Base-by-base conservation (phyloP, 2,888 invertebrate species). In the Teleogryllus oceanicus region DNA sequence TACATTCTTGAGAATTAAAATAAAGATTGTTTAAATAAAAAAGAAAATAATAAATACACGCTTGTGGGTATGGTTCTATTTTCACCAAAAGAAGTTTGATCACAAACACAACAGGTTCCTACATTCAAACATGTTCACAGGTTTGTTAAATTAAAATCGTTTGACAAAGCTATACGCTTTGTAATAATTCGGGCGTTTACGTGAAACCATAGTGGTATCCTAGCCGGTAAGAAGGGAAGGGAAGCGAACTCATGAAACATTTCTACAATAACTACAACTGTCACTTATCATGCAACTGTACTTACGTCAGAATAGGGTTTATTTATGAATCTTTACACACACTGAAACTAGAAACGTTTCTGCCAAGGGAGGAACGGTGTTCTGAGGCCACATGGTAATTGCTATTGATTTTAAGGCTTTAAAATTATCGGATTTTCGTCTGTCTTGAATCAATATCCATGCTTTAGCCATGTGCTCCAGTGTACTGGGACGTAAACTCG, bases 351-450 rank as follows among this genome's bases (percentile, higher is more conserved):
- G 77, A 18, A 51, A 78, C 20, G 81, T 78, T 78, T 62, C 77
- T 79, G 62, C 80, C 51, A 37, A 24, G n/a, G 75, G 80, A 76
- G 79, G 80, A 80, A 37, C 79, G 80, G 49, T 74, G 81, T 80
- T 83, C 81, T 82, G 83, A 81, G 78, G 75, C 81, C 83, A 83
- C 83, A 83, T 82, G 83, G 81, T 83, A 83, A 83, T 83, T 83
- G 82, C 82, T 83, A 83, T 83, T 83, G 83, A 83, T 83, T 83
- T 81, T 75, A 79, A 82, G 81, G 81, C 82, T 82, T 83, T 83
- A 83, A 82, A 83, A 83, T 83, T 83, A 83, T 83, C 82, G 83
- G 83, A 83, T 82, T 83, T 83, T 83, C 83, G 83, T 83, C 82
- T 82, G 82, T 82, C 81, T 79, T 80, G 80, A 83, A 83, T 83